Base-by-base conservation (phyloP, 64 coral and sea anemone genomes). In the Anthopleura sola region DNA sequence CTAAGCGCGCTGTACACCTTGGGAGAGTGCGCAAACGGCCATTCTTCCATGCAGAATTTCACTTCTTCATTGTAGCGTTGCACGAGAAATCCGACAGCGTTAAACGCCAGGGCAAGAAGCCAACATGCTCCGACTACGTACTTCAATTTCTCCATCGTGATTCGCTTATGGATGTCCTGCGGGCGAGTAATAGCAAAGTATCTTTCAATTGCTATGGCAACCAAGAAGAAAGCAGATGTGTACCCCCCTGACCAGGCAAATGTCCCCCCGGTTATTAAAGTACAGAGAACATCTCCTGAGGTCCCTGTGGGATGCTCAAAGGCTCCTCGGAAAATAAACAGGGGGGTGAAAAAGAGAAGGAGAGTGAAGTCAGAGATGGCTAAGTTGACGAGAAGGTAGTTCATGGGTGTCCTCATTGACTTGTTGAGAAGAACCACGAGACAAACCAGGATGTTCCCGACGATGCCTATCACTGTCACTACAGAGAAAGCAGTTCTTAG, bases 121-220 rank as follows among this genome's bases (percentile, higher is more conserved):
- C 89, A 91, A 38, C 89, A 91, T 17, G 55, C 26, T 10, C 69
- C 69, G 24, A 91, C 84, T 36, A 91, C 75, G 2, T 57, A 57
- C 37, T 81, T 91, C 4, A 91, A 74, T 60, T 91, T 91, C 16
- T 84, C 31, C 24, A 79, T 91, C 21, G 89, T 76, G 26, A 91
- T 91, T 40, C 89, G 44, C 37, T 51, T 33, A 11, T 71, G 77
- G 5, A 80, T 37, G n/a, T 86, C 39, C n/a, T 81, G 55, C 2
- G 89, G 89, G 15, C 60, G 53, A 29, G 76, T 29, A 16, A 91
- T 81, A 5, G 89, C 89, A 80, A 91, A 86, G 29, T 85, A 91
- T 49, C 89, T 78, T 28, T 91, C 89, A n/a, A 91, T 39, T 8
- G 89, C 89, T 40, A 91, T 86, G 23, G 89, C 89, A 19, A 91